Evolutionary conservation across 2,888 invertebrate species (phyloP).

Genomic region (Rhamphomyia laevipes): DNA sequence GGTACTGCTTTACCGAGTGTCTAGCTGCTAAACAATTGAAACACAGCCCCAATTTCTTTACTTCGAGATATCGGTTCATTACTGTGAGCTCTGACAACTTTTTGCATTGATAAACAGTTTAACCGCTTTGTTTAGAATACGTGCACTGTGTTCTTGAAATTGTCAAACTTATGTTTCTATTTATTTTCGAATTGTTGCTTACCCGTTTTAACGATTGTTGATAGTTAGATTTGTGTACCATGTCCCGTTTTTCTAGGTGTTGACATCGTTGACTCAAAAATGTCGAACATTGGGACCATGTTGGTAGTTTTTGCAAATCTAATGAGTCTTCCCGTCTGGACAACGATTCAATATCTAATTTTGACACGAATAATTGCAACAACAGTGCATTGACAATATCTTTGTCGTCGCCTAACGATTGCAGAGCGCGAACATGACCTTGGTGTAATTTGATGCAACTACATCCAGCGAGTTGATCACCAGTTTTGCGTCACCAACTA

Average conservation of each 20-base stretch:
- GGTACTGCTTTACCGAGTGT: background rate
- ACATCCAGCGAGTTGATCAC: too few relatives aligned
- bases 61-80: background rate
- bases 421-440: constrained; percentile 8
- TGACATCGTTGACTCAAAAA: constrained; percentile 8
- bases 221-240: background rate
- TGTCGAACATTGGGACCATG: constrained; percentile 9
- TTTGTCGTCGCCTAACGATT: constrained; percentile 6
- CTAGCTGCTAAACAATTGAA: background rate
- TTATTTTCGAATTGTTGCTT: background rate
- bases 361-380: constrained; percentile 8
- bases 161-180: background rate
- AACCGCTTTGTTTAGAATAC: background rate
- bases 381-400: constrained; percentile 10
- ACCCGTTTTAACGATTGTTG: background rate
- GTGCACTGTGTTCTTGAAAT: background rate
- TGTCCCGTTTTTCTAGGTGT: background rate
- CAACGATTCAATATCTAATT: constrained; percentile 8
- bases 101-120: background rate
- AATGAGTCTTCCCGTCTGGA: constrained; percentile 11
- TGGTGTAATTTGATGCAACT: background rate
- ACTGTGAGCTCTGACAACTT: too few relatives aligned
- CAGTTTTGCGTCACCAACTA: too few relatives aligned
- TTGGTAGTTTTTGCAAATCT: constrained; percentile 9
- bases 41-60: background rate